Evolutionary conservation across 2,797 vertebrate genomes (phyloP), one percentile per base, ranked within the genome.

Genomic region (Helostoma temminkii): DNA sequence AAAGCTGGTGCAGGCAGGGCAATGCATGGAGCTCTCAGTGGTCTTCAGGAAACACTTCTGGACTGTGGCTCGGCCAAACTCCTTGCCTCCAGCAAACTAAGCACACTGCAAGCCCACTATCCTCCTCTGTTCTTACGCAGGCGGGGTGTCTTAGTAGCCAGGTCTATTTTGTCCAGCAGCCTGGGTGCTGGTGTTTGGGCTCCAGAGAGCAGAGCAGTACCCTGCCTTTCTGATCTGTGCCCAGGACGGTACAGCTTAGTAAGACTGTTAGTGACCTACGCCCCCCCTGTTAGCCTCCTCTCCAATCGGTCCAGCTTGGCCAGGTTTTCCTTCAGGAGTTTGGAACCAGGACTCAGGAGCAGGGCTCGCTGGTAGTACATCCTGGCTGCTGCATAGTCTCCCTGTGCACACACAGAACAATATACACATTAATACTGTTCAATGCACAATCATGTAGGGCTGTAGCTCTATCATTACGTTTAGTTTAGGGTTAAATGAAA

Each of bases 251-350:
- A 46, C 26, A 25, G 37, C 11, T 61, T 34, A 43, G 39, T 39
- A 30, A 37, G 46, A 39, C 45, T 5, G 1, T 36, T 18, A 18
- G 58, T 9, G 10, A 7, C 36, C 60, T 91, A 94, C 22, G 83
- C 91, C 18, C 84, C 85, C 74, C 92, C 94, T 10, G 95, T 95
- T 49, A 95, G 91, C 55, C 93, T 94, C 84, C 94, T 96, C 90
- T 99, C 96, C 61, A 99, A 88, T 43, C 98, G 94, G 85, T 99
- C 95, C 88, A 99, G 78, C 74, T 99, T 99, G 72, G 96, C 96
- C 46, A 99, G 90, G 69, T 99, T 99, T 82, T 99, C 98, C 86
- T 95, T 96, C 62, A 99, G 93, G 53, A 99, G 90, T 84, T 93
- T 96, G 89, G 96, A 98, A 56, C 95, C 93, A 5, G 98, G 97